Evolutionary conservation across 2,797 vertebrate genomes (phyloP), one percentile per base, ranked within the genome.

Genomic region (Phaenicophaeus curvirostris): DNA sequence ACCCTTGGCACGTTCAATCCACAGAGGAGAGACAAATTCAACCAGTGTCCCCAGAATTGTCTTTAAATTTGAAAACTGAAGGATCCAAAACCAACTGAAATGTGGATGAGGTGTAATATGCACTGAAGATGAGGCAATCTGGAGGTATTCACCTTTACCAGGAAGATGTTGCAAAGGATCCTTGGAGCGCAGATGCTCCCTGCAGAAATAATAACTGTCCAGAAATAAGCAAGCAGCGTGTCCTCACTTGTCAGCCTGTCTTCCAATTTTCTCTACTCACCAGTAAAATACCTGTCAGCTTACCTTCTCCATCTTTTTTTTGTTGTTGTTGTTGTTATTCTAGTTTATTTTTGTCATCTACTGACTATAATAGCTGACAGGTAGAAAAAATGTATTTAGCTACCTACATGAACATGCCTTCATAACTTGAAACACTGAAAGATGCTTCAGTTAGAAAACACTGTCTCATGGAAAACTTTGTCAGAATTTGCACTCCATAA

Each of bases 261-360:
- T 96, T 95, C 62, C 79, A 80, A n/a, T 89, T 91, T 95, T 67
- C 71, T 81, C 67, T 89, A 54, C 67, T 87, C 33, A 87, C 31
- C 61, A 69, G n/a, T 63, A 67, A 91, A 24, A 62, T 4, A 91
- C 25, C 86, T 92, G 31, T 44, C 58, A 83, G 41, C 25, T 31
- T 71, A 82, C 46, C 25, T 68, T 58, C 46, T 89, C 37, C 19
- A 53, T 75, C 73, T 91, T 62, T 39, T 30, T 8, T 14, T 62
- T 16, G 37, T 41, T 27, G 9, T 50, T 78, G 83, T 86, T 54
- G 16, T 73, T 91, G 94, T 85, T 68, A 30, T 62, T 90, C 35
- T 74, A 17, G 27, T 42, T 83, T 66, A 54, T 68, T 81, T 94
- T 82, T 82, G 27, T 85, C 17, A 61, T 31, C 46, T 66, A 31